Base-by-base conservation (phyloP, 2,797 vertebrate species). In the Sphaeramia orbicularis region DNA sequence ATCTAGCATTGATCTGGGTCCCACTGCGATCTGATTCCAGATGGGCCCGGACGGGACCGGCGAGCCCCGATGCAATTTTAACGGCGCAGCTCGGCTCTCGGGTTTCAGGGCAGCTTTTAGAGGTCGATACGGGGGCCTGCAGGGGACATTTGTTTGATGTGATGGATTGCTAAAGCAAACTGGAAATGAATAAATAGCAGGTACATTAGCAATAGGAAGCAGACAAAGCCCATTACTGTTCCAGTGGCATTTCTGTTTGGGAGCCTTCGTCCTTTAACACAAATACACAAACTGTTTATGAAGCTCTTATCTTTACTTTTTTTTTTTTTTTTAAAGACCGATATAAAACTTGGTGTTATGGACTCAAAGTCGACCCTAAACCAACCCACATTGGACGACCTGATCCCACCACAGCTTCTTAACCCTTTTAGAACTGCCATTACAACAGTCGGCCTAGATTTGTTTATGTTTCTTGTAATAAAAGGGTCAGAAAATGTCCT, bases 101-200 rank as follows among this genome's bases (percentile, higher is more conserved):
- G 80, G 83, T 90, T 90, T 84, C 90, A 82, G 30, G 2, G 83
- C 79, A 72, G 85, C 87, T 86, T 86, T 91, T 88, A 86, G 52
- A 40, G 87, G 78, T 91, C 88, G 85, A 91, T 91, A 83, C 49
- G 10, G 72, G 47, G 48, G 76, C 89, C 83, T 69, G 76, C 56
- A 15, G 80, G 86, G 89, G 79, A 72, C 83, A 74, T 65, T 83
- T 76, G 81, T 74, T 56, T 87, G 67, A 80, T 57, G 58, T 76
- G 79, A 82, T 84, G 68, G 75, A 84, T 35, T 72, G 69, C 24
- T 24, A 44, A 73, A 54, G 64, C 62, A 56, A 79, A 83, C 58
- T 80, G 77, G 71, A 80, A 78, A 82, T 38, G 80, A 87, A 90
- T 80, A 80, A 86, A 86, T 74, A 84, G 78, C 72, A 48, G 54